Evolutionary conservation across 2,113 vertebrate species (phyloP), one percentile per base, ranked within the genome.

Genomic region (Myotis davidii): DNA sequence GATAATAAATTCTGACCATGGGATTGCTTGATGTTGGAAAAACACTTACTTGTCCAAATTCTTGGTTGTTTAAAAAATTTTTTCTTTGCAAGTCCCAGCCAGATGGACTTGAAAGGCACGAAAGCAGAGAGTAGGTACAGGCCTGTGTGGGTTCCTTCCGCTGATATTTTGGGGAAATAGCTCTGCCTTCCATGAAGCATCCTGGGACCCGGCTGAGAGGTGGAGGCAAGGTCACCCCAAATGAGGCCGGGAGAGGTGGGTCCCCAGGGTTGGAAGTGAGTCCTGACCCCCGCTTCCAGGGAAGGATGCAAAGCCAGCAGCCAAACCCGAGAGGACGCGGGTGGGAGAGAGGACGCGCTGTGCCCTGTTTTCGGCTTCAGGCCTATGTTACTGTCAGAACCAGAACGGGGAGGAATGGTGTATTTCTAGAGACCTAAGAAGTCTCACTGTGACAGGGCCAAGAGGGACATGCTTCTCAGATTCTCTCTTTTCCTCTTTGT

Each of bases 21-120:
- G 70, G 86, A 87, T 94, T 86, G 67, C 42, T 82, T 96, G 45
- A 86, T 81, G 37, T 86, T 92, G 42, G 29, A 56, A 97, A 87
- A 65, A n/a, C 45, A 94, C 25, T 89, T 69, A 79, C 85, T 39
- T 89, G 73, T 25, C 45, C 92, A 17, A 96, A 90, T 70, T 94
- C 77, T 89, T 95, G 59, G 87, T 64, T 76, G 20, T 54, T 94
- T 64, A 2, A 18, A 52, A 17, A 29, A 14, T 16, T n/a, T 79
- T n/a, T 79, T 85, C 48, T 76, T 88, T 82, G 54, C 48, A 77
- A 82, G 4, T 6, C 6, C 34, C 54, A 48, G 59, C 73, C 72
- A 17, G 2, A 34, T 9, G 2, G n/a, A 14, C 14, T 93, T 67
- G 61, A 54, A n/a, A 42, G 37, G 4, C 23, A 82, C 16, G 54